Conservation (phyloP, 2,113 vertebrate species). For the Apodemus speciosus region DNA sequence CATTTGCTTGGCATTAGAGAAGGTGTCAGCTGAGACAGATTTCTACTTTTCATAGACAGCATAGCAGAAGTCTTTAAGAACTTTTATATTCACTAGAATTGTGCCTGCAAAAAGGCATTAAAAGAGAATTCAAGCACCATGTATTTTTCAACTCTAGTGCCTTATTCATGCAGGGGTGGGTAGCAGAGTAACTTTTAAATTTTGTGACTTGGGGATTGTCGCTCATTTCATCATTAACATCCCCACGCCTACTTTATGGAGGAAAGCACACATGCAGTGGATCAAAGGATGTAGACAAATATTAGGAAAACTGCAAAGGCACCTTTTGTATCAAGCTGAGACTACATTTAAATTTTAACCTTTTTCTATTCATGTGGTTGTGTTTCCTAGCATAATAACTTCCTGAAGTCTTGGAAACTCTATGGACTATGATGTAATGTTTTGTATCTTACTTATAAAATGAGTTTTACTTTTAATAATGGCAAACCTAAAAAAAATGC, state of each 20-base stretch:
- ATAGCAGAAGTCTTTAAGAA: background rate
- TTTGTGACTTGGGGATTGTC: background rate
- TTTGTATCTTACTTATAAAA: conserved; percentile 1
- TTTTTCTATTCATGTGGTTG: background rate
- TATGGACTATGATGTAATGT: background rate
- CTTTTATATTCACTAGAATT: background rate
- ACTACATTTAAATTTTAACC: background rate
- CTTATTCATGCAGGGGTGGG: background rate
- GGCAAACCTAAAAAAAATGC: background rate
- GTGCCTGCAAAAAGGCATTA: background rate
- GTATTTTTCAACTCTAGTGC: background rate
- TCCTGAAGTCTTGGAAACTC: background rate
- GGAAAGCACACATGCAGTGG: background rate
- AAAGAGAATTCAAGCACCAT: background rate
- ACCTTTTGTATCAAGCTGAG: background rate
- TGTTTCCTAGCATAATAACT: background rate
- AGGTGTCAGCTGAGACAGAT: background rate
- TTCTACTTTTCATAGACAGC: conserved; percentile 8
- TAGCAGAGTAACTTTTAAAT: conserved; percentile 20
- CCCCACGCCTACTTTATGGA: background rate
- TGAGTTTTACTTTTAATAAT: background rate
- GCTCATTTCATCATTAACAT: conserved; percentile 7
- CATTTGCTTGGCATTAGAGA: background rate
- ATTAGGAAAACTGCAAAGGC: background rate
- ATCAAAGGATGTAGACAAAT: background rate